Evolutionary conservation across 2,113 vertebrate genomes (phyloP).

Genomic region (Semnopithecus entellus): DNA sequence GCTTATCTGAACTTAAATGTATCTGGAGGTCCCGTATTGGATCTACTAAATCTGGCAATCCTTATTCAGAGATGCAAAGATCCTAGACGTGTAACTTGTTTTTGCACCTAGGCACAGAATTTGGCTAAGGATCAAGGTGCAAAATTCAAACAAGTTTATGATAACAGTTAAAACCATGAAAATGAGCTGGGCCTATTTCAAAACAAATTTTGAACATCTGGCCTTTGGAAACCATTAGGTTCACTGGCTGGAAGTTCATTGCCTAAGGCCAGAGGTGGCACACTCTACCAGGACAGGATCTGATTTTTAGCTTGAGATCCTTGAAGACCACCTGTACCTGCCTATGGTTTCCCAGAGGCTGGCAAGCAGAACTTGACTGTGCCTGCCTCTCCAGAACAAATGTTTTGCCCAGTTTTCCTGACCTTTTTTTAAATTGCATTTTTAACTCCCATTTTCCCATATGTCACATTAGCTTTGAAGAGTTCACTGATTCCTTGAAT

Average conservation of each 20-base stretch:
- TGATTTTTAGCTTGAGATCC: background rate
- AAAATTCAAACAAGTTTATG: constrained; percentile 1
- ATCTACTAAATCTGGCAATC: background rate
- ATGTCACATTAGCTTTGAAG: background rate
- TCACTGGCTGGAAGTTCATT: background rate
- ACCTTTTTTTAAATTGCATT: constrained; percentile 9
- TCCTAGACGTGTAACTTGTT: background rate
- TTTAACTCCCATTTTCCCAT: background rate
- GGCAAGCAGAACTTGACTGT: background rate
- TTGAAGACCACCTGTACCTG: background rate
- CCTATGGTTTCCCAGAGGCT: background rate
- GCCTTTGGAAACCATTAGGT: background rate
- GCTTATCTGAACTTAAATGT: constrained; percentile 42
- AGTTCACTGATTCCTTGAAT: background rate
- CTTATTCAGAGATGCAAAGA: background rate
- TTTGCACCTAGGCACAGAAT: background rate
- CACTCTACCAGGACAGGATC: background rate
- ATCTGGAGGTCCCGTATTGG: background rate
- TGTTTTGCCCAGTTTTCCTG: background rate
- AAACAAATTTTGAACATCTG: background rate
- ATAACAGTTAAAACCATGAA: background rate
- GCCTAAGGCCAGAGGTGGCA: background rate
- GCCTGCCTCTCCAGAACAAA: background rate
- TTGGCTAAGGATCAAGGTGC: background rate
- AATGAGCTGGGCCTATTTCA: background rate